Evolutionary conservation across 2,113 vertebrate species (phyloP).

Genomic region (Nerophis ophidion): DNA sequence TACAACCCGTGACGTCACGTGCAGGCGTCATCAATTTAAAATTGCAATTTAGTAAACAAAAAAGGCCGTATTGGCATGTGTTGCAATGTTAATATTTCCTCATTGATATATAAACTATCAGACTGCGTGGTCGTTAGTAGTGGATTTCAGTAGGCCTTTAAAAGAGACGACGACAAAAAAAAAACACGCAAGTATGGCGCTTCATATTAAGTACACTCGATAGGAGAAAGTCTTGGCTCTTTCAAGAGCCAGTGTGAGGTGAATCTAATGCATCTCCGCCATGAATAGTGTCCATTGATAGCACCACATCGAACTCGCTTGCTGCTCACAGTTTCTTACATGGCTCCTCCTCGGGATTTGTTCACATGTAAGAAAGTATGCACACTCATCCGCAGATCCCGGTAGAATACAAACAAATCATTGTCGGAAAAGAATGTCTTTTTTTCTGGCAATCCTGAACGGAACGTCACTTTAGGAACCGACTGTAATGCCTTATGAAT

Average conservation of each 20-base stretch:
- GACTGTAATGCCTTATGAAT: too few species aligned
- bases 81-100: too few species aligned
- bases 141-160: too few species aligned
- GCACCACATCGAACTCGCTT: constrained; percentile 58
- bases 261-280: constrained; percentile 47
- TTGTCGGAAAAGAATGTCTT: constrained; percentile 10
- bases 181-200: too few species aligned
- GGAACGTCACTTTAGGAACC: constrained; percentile 1
- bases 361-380: background rate
- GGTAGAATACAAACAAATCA: constrained; percentile 28
- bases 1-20: too few species aligned
- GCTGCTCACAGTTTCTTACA: constrained; percentile 42
- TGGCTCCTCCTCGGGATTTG: constrained; percentile 29
- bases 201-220: background rate
- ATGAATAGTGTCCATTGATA: constrained; percentile 67
- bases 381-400: constrained; percentile 7
- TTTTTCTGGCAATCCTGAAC: constrained; percentile 21
- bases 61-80: too few species aligned
- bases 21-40: too few species aligned
- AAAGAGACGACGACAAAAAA: background rate
- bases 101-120: too few species aligned
- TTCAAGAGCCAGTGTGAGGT: constrained; percentile 38
- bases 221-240: constrained; percentile 27
- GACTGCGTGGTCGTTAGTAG: too few species aligned
- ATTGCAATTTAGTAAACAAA: too few species aligned